Conservation (phyloP, 2,888 invertebrate species). For the Dynastes maya region DNA sequence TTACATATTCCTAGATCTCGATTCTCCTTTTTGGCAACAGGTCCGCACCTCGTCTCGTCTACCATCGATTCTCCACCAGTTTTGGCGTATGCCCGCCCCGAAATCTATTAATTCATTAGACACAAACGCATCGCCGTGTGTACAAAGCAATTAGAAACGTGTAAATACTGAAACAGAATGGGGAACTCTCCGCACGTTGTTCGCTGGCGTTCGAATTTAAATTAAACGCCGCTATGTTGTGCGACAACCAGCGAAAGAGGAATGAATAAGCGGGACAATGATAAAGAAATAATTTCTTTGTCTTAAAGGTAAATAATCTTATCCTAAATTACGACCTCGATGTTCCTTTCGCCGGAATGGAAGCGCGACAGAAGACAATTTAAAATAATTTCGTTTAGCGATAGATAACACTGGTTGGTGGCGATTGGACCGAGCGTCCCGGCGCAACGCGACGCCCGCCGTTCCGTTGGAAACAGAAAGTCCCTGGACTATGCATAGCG, state of each 20-base stretch:
- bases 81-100: neutral
- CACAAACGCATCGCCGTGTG: constrained; percentile 20
- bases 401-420: constrained; percentile 28
- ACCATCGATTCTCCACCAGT: neutral
- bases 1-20: too few relatives aligned
- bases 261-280: neutral
- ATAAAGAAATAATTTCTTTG: constrained; percentile 41
- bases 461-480: constrained; percentile 11
- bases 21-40: neutral
- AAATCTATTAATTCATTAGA: constrained; percentile 33
- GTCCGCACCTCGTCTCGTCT: neutral
- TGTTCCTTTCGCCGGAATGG: constrained; percentile 13
- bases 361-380: constrained; percentile 25
- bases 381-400: constrained; percentile 34
- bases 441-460: neutral
- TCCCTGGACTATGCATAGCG: constrained; percentile 24
- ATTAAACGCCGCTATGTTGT: constrained; percentile 16
- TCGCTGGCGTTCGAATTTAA: constrained; percentile 34
- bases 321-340: constrained; percentile 31
- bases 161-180: constrained; percentile 30
- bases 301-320: constrained; percentile 40
- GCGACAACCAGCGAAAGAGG: neutral
- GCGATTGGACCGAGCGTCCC: neutral
- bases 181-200: constrained; percentile 3
- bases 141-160: constrained; percentile 36